A percentile compares a stretch with the other conserved stretches of the same genome.
These are phyloP conservation scores for Hypomesus transpacificus DNA, from an alignment of 2,113 vertebrate genomes.

Conservation along the genomic window DNA sequence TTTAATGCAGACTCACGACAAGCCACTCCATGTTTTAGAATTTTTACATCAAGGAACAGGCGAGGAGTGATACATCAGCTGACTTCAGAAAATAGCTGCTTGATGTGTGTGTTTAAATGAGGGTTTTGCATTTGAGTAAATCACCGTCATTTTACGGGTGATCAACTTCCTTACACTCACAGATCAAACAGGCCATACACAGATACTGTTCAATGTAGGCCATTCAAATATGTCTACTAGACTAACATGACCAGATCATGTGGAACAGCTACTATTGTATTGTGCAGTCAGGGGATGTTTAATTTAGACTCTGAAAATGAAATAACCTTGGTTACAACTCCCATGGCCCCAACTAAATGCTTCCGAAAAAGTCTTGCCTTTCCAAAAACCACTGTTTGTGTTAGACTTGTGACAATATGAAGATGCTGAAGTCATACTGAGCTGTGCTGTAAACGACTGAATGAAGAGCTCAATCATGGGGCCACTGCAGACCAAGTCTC, in stretches of 20 bases:
- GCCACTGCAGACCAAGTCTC: neutral
- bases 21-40: slow-evolving; percentile 23
- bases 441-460: neutral
- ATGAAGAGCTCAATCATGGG: neutral
- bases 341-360: neutral
- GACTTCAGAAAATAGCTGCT: slow-evolving; percentile 25
- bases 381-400: too few species aligned
- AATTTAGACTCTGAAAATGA: neutral
- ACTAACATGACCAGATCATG: too few species aligned
- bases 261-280: too few species aligned
- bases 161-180: too few species aligned
- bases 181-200: too few species aligned
- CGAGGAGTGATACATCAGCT: slow-evolving; percentile 52
- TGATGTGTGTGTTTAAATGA: slow-evolving; percentile 28
- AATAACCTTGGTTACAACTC: neutral
- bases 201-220: too few species aligned
- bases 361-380: too few species aligned
- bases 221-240: too few species aligned
- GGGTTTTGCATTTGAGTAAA: neutral
- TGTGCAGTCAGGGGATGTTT: neutral
- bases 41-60: slow-evolving; percentile 38
- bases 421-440: too few species aligned
- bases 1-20: slow-evolving; percentile 53
- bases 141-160: too few species aligned
- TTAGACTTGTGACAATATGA: too few species aligned